Conservation (phyloP, 2,113 vertebrate species). For the Catharus bicknelli region DNA sequence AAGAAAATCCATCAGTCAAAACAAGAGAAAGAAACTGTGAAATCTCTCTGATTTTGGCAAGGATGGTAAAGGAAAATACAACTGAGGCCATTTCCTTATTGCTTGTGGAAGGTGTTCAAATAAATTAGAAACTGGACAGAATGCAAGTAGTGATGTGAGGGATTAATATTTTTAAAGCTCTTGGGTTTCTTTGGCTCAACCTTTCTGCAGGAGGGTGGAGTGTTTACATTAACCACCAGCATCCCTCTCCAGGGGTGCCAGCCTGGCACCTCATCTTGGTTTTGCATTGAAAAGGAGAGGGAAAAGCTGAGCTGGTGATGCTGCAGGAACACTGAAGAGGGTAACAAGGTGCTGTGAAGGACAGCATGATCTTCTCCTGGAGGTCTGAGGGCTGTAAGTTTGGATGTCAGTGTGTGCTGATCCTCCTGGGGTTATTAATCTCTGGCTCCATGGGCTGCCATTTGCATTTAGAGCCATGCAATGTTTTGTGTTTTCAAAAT, state of each 20-base stretch:
- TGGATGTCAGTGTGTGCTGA: neutral
- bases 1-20: neutral
- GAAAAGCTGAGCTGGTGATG: neutral
- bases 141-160: neutral
- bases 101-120: neutral
- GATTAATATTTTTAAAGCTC: slow-evolving; percentile 3
- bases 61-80: neutral
- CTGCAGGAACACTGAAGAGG: neutral
- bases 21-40: neutral
- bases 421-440: neutral
- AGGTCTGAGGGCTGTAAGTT: neutral
- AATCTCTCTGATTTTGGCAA: neutral
- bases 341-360: neutral
- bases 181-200: neutral
- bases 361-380: neutral
- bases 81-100: neutral
- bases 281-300: neutral
- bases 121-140: slow-evolving; percentile 14
- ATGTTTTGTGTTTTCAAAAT: neutral
- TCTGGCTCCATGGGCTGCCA: neutral
- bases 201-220: neutral
- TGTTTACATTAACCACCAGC: neutral
- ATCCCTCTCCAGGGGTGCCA: neutral
- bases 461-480: neutral
- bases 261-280: neutral